Evolutionary conservation across 2,888 invertebrate species (phyloP).

Genomic region (Macropis europaea): DNA sequence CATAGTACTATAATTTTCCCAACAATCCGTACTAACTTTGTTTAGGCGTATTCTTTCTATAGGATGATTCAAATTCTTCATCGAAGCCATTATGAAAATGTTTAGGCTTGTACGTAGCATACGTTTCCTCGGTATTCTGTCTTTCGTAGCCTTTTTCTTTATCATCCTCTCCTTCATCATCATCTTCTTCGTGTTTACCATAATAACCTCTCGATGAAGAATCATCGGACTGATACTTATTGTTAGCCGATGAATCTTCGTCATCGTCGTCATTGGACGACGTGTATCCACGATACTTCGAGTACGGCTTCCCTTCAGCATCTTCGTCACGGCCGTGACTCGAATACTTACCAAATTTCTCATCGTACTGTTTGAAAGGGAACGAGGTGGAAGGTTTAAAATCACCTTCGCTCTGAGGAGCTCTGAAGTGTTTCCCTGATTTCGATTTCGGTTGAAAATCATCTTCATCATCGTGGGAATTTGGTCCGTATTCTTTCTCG

Average conservation of each 20-base stretch:
- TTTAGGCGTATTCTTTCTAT: constrained; percentile 58
- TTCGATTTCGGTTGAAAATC: constrained; percentile 28
- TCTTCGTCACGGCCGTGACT: constrained; percentile 49
- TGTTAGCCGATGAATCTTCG: constrained; percentile 39
- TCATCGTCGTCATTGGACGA: constrained; percentile 52
- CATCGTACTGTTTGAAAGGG: constrained; percentile 65
- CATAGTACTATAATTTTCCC: not conserved
- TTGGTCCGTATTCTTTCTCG: constrained; percentile 36
- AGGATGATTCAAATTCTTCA: constrained; percentile 67
- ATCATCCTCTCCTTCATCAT: constrained; percentile 65
- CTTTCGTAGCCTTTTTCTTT: constrained; percentile 57
- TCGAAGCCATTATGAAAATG: constrained; percentile 64
- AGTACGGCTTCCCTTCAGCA: constrained; percentile 49
- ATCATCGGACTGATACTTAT: constrained; percentile 42
- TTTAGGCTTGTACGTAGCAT: constrained; percentile 24
- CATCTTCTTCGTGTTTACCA: constrained; percentile 50
- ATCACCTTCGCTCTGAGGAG: constrained; percentile 48
- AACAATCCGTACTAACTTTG: constrained; percentile 55
- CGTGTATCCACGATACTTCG: constrained; percentile 51
- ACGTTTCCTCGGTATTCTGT: constrained; percentile 50
- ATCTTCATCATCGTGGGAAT: constrained; percentile 41
- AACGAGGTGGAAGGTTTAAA: constrained; percentile 62
- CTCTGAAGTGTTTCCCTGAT: constrained; percentile 43
- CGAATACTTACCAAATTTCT: constrained; percentile 68
- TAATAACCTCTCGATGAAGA: constrained; percentile 23